These are phyloP conservation scores for Arvicanthis niloticus DNA, from an alignment of 2,113 vertebrate species.

Conservation along the genomic window DNA sequence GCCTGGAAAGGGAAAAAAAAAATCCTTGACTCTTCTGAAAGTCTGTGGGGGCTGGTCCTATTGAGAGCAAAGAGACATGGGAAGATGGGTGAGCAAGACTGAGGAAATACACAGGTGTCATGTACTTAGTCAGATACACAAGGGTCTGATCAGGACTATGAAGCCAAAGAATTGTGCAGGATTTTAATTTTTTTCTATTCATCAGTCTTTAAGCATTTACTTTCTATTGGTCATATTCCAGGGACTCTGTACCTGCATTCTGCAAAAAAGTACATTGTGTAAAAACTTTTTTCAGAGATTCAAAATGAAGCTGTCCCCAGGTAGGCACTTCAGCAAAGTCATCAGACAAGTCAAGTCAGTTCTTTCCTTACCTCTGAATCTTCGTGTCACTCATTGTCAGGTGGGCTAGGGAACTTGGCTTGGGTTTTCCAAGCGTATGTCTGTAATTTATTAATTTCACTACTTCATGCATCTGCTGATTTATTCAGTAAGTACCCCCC, in stretches of 20 bases:
- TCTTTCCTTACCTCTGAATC: not conserved
- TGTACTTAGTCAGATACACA: not conserved
- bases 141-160: not conserved
- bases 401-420: not conserved
- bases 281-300: not conserved
- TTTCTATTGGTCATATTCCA: not conserved
- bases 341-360: not conserved
- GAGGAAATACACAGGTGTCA: not conserved
- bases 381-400: not conserved
- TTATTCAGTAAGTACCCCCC: not conserved
- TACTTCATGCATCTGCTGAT: not conserved
- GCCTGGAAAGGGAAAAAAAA: not conserved
- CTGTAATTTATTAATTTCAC: conserved; percentile 10
- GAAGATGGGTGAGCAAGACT: not conserved
- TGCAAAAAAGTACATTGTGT: not conserved
- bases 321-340: not conserved
- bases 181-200: not conserved
- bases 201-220: not conserved
- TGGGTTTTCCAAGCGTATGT: conserved; percentile 11
- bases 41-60: not conserved
- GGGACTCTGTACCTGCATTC: not conserved
- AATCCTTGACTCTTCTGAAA: not conserved
- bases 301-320: conserved; percentile 22
- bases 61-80: not conserved
- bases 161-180: not conserved